Percentiles rank a stretch among this genome's conserved stretches.
These are phyloP conservation scores for Myotis lucifugus DNA, from an alignment of 2,113 vertebrate species.

Conservation along the genomic window DNA sequence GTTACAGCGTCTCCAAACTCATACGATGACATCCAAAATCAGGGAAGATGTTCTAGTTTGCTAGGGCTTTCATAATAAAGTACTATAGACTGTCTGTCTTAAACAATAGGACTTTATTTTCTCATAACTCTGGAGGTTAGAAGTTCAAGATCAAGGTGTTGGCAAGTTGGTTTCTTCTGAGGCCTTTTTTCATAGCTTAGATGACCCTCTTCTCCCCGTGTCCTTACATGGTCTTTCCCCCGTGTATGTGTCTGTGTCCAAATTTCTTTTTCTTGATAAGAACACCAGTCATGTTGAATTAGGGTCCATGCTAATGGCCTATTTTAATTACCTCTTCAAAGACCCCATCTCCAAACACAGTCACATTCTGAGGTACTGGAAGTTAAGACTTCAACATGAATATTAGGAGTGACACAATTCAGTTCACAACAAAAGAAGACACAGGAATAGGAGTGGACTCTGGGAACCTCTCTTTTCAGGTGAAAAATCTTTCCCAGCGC, in stretches of 20 bases:
- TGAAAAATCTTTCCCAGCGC: constrained; percentile 18
- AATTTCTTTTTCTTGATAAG: not conserved
- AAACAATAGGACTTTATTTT: constrained; percentile 16
- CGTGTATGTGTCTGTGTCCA: not conserved
- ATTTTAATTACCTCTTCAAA: not conserved
- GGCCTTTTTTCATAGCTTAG: not conserved
- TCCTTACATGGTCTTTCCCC: not conserved
- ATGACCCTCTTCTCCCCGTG: not conserved
- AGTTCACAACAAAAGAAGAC: not conserved
- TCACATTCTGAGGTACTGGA: not conserved
- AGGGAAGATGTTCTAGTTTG: not conserved
- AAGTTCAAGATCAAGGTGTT: not conserved
- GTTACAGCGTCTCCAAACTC: not conserved
- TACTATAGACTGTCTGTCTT: not conserved
- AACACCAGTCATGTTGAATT: not conserved
- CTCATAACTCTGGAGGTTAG: not conserved
- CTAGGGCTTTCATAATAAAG: not conserved
- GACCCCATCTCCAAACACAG: not conserved
- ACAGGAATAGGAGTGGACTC: not conserved
- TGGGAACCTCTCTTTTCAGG: not conserved
- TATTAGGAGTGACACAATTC: not conserved
- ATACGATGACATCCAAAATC: not conserved
- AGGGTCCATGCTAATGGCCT: not conserved
- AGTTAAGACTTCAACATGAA: not conserved
- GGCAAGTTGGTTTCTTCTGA: not conserved